A percentile compares a stretch with the other conserved stretches of the same genome.
Conservation (phyloP, 2,797 vertebrate species). For the Enteromius paludinosus region DNA sequence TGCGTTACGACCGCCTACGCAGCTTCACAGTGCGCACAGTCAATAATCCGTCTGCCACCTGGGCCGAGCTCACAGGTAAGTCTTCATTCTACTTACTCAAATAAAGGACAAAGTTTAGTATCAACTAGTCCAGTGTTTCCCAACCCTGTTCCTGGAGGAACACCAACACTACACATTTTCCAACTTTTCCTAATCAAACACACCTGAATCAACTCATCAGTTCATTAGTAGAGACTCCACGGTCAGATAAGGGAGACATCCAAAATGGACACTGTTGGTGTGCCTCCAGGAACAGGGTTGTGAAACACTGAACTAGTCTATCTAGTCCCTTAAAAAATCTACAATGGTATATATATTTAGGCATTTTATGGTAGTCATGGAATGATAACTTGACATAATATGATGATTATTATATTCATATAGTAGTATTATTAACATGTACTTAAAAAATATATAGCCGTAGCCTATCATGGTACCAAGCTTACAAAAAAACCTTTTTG, state of each 20-base stretch:
- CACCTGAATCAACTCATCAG: too few relatives aligned
- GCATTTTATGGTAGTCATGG: neutral
- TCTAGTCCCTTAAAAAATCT: neutral
- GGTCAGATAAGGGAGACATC: too few relatives aligned
- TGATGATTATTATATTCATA: neutral
- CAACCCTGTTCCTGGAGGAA: too few relatives aligned
- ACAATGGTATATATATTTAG: too few relatives aligned
- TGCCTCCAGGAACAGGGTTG: too few relatives aligned
- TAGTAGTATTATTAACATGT: neutral
- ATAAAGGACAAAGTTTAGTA: neutral
- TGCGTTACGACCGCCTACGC: conserved; percentile 83
- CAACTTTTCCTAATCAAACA: too few relatives aligned
- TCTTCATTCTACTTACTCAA: conserved; percentile 39
- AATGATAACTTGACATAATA: neutral
- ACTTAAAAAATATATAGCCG: neutral
- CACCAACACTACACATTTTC: too few relatives aligned
- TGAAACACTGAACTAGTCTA: neutral
- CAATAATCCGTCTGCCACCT: conserved; percentile 79
- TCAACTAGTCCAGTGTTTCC: neutral
- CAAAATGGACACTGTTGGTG: too few relatives aligned
- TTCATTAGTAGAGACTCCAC: too few relatives aligned
- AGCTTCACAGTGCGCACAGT: conserved; percentile 84
- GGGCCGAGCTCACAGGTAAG: conserved; percentile 92
- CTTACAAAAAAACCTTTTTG: neutral
- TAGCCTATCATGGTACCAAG: neutral